Evolutionary conservation across 35 echinoderm and acorn worm genomes (phyloP).

Genomic region (Anneissia japonica): DNA sequence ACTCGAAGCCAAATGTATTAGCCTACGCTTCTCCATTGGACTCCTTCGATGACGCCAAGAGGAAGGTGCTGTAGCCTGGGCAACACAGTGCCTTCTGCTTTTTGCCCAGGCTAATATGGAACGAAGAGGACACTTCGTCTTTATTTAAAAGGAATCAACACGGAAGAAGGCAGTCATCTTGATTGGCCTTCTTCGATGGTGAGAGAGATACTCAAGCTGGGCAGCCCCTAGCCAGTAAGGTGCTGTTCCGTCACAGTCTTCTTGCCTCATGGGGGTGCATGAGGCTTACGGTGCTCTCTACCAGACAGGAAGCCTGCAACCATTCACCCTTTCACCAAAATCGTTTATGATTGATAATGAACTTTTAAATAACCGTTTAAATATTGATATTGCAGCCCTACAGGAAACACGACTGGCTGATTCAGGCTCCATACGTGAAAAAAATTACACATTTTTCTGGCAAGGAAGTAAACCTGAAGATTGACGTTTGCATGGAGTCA

Average conservation of each 20-base stretch:
- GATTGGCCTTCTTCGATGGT: constrained; percentile 12
- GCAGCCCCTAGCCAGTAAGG: constrained; percentile 12
- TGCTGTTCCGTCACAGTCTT: constrained; percentile 17
- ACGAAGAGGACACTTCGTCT: constrained; percentile 45
- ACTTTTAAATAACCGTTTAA: constrained; percentile 13
- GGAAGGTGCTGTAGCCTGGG: constrained; percentile 25
- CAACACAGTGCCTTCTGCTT: neutral
- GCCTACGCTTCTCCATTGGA: constrained; percentile 40
- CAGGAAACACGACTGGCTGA: constrained; percentile 5
- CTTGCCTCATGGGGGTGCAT: constrained; percentile 13
- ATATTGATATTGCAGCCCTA: constrained; percentile 39
- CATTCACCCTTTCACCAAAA: constrained; percentile 17
- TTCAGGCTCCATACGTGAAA: neutral
- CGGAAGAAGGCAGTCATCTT: constrained; percentile 3
- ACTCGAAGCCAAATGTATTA: constrained; percentile 37
- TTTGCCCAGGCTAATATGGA: constrained; percentile 25
- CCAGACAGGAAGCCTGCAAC: constrained; percentile 8
- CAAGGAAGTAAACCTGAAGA: constrained; percentile 15
- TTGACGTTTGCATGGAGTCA: constrained; percentile 26
- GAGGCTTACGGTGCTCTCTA: neutral
- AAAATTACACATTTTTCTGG: constrained; percentile 16
- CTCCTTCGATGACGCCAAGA: constrained; percentile 35
- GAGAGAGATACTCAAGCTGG: neutral
- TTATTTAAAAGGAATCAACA: neutral
- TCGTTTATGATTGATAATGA: constrained; percentile 22